Conservation (phyloP, 2,113 vertebrate genomes). For the Ceyx melanurus region DNA sequence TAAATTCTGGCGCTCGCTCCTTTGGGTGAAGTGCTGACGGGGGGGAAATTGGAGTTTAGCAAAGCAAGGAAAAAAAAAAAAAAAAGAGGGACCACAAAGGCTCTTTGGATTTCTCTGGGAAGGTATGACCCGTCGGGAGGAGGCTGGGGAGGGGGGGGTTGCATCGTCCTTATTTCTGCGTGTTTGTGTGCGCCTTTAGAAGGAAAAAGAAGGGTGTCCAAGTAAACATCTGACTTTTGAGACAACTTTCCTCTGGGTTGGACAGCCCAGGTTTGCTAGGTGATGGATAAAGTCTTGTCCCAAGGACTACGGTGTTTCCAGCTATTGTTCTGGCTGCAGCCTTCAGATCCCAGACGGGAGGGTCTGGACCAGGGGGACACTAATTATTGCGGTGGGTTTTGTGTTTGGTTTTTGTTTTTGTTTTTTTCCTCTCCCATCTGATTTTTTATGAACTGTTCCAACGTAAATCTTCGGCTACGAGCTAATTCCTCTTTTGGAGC, state of each 20-base stretch:
- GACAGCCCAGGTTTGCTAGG: not conserved
- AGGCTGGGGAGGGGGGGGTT: too few species aligned
- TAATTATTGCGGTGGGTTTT: not conserved
- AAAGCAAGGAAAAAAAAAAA: not conserved
- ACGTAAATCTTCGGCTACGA: not conserved
- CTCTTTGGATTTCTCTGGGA: not conserved
- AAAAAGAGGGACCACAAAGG: not conserved
- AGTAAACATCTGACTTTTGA: not conserved
- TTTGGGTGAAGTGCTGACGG: slow-evolving; percentile 24
- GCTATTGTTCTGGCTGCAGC: slow-evolving; percentile 8
- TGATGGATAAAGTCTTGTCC: not conserved
- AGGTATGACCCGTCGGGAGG: not conserved
- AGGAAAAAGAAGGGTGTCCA: not conserved
- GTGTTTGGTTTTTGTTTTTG: not conserved
- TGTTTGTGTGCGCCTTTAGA: not conserved
- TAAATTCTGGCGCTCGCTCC: not conserved
- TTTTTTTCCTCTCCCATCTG: not conserved
- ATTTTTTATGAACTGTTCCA: not conserved
- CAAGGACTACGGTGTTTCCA: not conserved
- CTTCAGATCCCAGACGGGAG: not conserved
- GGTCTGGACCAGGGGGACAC: not conserved
- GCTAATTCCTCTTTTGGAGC: not conserved
- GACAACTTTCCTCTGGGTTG: not conserved
- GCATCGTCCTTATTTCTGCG: not conserved
- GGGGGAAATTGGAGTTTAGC: not conserved